A percentile compares a stretch with the other conserved stretches of the same genome.
Conservation (phyloP, 23 tunicate species). For the Ciona savignyi region DNA sequence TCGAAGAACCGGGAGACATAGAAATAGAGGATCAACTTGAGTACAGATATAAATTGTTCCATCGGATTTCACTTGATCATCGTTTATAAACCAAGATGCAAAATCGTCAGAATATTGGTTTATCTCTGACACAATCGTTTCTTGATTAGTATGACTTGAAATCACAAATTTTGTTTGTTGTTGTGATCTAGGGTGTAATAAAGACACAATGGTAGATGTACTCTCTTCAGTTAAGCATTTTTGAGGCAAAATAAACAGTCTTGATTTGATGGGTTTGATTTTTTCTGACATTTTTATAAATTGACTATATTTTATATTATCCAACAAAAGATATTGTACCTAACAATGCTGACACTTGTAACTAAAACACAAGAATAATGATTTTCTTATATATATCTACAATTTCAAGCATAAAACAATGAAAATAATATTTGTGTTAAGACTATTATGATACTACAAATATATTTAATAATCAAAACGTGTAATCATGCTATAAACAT, state of each 20-base stretch:
- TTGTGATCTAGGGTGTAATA: slow-evolving; percentile 52
- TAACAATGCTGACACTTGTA: too few relatives aligned
- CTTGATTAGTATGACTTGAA: background rate
- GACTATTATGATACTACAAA: too few relatives aligned
- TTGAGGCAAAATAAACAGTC: background rate
- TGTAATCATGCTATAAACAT: too few relatives aligned
- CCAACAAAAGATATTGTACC: too few relatives aligned
- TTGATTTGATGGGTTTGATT: background rate
- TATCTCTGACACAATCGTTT: slow-evolving; percentile 32
- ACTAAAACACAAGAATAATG: too few relatives aligned
- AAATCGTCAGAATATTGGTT: slow-evolving; percentile 32
- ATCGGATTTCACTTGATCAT: slow-evolving; percentile 38
- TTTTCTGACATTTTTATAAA: background rate
- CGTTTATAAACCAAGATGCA: slow-evolving; percentile 70
- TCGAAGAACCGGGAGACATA: slow-evolving; percentile 22
- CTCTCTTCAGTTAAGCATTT: background rate
- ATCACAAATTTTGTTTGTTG: slow-evolving; percentile 38
- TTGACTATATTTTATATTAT: too few relatives aligned
- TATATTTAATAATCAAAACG: too few relatives aligned
- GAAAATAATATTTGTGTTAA: too few relatives aligned
- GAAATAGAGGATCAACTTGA: slow-evolving; percentile 62
- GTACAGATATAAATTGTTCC: slow-evolving; percentile 49
- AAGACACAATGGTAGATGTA: slow-evolving; percentile 5
- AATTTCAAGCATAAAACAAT: too few relatives aligned
- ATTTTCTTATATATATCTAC: too few relatives aligned